Conservation (phyloP, 2,113 vertebrate species). For the Perccottus glenii region DNA sequence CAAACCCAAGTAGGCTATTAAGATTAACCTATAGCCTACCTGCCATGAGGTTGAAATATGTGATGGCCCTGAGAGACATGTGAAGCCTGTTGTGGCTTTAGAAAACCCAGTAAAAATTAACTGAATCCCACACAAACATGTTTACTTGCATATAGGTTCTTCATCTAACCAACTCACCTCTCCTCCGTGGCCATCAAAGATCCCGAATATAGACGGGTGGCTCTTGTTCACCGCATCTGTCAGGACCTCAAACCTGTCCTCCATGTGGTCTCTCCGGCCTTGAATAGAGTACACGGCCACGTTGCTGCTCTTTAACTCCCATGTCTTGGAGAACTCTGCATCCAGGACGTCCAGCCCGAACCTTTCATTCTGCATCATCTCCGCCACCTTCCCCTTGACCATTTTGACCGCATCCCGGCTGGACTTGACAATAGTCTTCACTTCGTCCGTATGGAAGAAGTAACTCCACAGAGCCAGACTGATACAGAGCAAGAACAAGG, state of each 20-base stretch:
- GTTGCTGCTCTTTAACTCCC: constrained; percentile 94
- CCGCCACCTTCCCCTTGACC: constrained; percentile 97
- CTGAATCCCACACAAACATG: background rate
- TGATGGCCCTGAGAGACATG: too few relatives aligned
- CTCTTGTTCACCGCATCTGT: constrained; percentile 92
- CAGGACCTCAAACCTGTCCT: constrained; percentile 94
- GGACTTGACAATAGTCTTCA: constrained; percentile 98
- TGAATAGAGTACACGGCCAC: constrained; percentile 98
- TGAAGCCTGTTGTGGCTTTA: too few relatives aligned
- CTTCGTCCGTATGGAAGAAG: constrained; percentile 99
- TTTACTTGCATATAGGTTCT: too few relatives aligned
- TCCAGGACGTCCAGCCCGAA: constrained; percentile 93
- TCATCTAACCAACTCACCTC: constrained; percentile 83
- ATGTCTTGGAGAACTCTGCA: constrained; percentile 95
- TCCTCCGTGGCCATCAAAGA: constrained; percentile 98
- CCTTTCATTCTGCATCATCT: constrained; percentile 96
- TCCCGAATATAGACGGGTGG: constrained; percentile 95
- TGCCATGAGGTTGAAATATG: too few relatives aligned
- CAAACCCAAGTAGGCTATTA: too few relatives aligned
- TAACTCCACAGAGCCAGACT: constrained; percentile 98
- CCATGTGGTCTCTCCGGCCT: constrained; percentile 97
- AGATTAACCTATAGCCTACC: too few relatives aligned
- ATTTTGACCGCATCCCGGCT: constrained; percentile 97
- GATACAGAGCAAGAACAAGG: constrained; percentile 94
- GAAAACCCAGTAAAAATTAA: background rate